A percentile compares a stretch with the other conserved stretches of the same genome.
These are phyloP conservation scores for Pteronura brasiliensis DNA, from an alignment of 2,113 vertebrate species.

Conservation along the genomic window DNA sequence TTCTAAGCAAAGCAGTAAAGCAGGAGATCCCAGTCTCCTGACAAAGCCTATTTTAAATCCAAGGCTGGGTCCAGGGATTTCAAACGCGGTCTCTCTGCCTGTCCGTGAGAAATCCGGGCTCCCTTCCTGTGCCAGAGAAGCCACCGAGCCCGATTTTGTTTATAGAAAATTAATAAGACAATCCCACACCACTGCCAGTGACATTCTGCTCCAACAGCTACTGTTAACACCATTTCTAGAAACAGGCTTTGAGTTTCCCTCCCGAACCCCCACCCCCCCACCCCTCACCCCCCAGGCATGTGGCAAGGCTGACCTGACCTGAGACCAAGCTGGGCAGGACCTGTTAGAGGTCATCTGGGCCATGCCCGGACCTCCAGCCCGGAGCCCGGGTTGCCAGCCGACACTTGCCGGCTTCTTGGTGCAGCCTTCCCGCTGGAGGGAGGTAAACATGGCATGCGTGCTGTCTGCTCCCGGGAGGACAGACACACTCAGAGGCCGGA, in stretches of 20 bases:
- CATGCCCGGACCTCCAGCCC: not conserved
- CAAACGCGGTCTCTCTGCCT: slow-evolving; percentile 25
- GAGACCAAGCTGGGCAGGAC: not conserved
- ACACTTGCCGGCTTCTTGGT: not conserved
- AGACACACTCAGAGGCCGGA: slow-evolving; percentile 26
- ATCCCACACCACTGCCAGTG: slow-evolving; percentile 50
- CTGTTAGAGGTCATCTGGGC: not conserved
- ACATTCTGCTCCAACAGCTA: slow-evolving; percentile 37
- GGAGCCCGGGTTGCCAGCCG: not conserved
- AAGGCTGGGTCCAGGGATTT: slow-evolving; percentile 21
- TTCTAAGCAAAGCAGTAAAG: slow-evolving; percentile 43
- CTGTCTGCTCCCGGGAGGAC: slow-evolving; percentile 51
- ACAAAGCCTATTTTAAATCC: slow-evolving; percentile 32
- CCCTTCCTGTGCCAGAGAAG: not conserved
- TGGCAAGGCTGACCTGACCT: slow-evolving; percentile 39
- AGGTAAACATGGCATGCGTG: slow-evolving; percentile 71
- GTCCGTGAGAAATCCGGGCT: not conserved
- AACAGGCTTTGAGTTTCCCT: not conserved
- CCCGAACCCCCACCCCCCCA: not conserved
- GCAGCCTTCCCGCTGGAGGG: slow-evolving; percentile 34
- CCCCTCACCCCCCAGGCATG: not conserved
- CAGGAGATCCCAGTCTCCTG: slow-evolving; percentile 20
- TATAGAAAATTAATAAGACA: slow-evolving; percentile 52
- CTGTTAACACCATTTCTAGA: not conserved
- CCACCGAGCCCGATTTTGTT: slow-evolving; percentile 43